phyloP scores from a whole-genome alignment of 2,888 invertebrate genomes.

The Aphodius granarius region DNA sequence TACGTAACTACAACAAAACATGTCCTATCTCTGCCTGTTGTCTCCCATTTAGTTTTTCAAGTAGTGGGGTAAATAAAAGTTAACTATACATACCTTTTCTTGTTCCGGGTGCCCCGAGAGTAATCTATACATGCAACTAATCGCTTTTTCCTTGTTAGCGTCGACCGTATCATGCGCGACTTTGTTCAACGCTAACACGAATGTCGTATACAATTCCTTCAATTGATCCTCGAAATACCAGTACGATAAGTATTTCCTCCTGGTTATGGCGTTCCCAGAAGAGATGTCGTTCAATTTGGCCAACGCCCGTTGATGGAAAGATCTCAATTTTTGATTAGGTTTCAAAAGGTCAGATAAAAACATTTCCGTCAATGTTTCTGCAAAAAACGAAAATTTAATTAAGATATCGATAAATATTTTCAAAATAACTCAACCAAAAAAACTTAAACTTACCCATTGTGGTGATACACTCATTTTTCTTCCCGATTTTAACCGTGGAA shows the following conservation, averaged over 20 bases:
- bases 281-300: conserved; percentile 60
- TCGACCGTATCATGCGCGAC: conserved; percentile 80
- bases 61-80: too few relatives aligned
- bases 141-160: conserved; percentile 78
- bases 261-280: conserved; percentile 66
- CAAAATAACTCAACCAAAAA: neutral
- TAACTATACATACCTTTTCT: conserved; percentile 64
- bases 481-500: conserved; percentile 75
- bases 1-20: too few relatives aligned
- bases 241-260: conserved; percentile 66
- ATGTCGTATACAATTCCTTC: conserved; percentile 67
- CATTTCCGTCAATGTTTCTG: conserved; percentile 78
- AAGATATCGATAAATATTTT: too few relatives aligned
- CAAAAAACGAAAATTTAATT: conserved; percentile 43
- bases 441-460: conserved; percentile 61
- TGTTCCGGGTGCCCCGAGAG: conserved; percentile 80
- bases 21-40: too few relatives aligned
- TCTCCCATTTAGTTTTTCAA: too few relatives aligned
- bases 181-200: conserved; percentile 70
- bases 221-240: conserved; percentile 93
- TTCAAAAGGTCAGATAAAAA: conserved; percentile 72
- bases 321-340: conserved; percentile 65
- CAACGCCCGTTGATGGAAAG: conserved; percentile 68
- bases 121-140: conserved; percentile 73
- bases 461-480: conserved; percentile 71